Percentiles rank a stretch among this genome's conserved stretches.
These are phyloP conservation scores for Lithophane ornitopus DNA, from an alignment of 2,888 invertebrate species.

Conservation along the genomic window DNA sequence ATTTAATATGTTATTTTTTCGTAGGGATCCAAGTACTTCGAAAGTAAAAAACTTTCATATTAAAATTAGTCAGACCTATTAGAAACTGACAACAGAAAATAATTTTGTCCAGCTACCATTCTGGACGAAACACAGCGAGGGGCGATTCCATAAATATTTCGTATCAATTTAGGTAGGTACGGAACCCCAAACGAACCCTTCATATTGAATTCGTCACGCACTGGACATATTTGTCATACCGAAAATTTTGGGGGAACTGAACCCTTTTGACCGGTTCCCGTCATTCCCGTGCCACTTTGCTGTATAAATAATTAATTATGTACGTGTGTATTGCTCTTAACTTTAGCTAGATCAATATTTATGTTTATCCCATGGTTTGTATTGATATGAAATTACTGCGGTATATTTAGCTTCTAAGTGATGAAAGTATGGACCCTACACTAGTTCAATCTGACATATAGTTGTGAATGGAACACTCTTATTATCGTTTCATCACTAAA, in stretches of 20 bases:
- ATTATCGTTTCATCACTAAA: no score
- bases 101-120: not conserved
- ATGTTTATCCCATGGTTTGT: conserved; percentile 9
- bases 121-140: not conserved
- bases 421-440: no score
- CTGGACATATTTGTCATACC: conserved; percentile 65
- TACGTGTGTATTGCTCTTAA: conserved; percentile 54
- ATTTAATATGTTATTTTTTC: not conserved
- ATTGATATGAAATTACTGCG: not conserved
- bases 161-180: conserved; percentile 55
- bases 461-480: no score
- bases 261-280: conserved; percentile 52
- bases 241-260: conserved; percentile 60
- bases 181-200: conserved; percentile 46
- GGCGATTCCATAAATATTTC: conserved; percentile 62
- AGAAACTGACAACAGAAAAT: not conserved
- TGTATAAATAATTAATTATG: conserved; percentile 64
- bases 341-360: conserved; percentile 41
- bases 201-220: conserved; percentile 66
- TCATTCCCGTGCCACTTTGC: conserved; percentile 60
- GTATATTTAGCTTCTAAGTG: not conserved
- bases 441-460: no score
- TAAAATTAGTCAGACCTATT: not conserved
- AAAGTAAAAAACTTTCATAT: not conserved
- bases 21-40: not conserved